Percentiles rank a stretch among this genome's conserved stretches.
Conservation (phyloP, 2,113 vertebrate species). For the Amphiprion percula region DNA sequence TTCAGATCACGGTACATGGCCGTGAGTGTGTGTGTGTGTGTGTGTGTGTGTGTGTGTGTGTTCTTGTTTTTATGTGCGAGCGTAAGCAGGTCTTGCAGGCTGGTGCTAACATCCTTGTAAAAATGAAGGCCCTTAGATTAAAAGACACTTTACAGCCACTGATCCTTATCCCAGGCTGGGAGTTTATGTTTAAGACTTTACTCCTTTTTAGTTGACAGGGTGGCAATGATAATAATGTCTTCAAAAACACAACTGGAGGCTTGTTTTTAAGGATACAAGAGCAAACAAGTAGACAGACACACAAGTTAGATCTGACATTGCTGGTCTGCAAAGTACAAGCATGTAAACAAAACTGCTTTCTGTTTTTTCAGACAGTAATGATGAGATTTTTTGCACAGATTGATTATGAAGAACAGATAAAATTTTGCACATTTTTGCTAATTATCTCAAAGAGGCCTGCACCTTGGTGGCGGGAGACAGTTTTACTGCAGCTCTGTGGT, state of each 20-base stretch:
- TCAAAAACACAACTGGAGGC: not conserved
- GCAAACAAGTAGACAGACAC: no score
- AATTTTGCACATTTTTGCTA: not conserved
- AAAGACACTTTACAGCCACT: slow-evolving; percentile 36
- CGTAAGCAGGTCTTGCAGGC: not conserved
- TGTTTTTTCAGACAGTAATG: not conserved
- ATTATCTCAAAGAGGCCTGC: not conserved
- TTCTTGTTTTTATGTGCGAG: not conserved
- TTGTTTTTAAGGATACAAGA: no score
- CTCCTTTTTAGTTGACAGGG: slow-evolving; percentile 9
- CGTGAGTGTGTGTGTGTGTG: slow-evolving; percentile 14
- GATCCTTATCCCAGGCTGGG: slow-evolving; percentile 51
- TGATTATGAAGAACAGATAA: no score
- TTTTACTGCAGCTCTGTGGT: slow-evolving; percentile 18
- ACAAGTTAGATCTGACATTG: not conserved
- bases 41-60: not conserved
- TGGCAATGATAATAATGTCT: not conserved
- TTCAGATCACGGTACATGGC: slow-evolving; percentile 41
- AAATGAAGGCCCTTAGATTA: slow-evolving; percentile 40
- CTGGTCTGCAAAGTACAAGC: not conserved
- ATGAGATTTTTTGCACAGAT: not conserved
- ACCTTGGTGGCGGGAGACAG: slow-evolving; percentile 1
- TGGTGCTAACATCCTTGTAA: slow-evolving; percentile 23
- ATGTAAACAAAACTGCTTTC: not conserved
- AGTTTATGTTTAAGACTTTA: slow-evolving; percentile 23